Percentiles rank a stretch among this genome's conserved stretches.
These are phyloP conservation scores for Eulemur rubriventer DNA, from an alignment of 2,797 vertebrate species.

Conservation along the genomic window DNA sequence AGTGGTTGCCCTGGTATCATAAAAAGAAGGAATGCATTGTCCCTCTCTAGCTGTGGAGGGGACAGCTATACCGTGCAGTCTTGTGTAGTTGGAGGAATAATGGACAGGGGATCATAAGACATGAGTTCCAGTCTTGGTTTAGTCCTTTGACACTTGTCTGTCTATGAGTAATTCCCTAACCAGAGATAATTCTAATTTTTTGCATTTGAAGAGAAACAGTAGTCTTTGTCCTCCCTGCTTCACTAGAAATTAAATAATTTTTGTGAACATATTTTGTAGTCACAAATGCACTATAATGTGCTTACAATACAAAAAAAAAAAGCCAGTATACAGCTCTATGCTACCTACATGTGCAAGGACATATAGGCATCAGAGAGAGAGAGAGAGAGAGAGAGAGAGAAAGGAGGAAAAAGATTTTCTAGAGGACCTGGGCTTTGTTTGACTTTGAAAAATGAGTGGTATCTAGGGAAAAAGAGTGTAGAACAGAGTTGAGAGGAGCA, in stretches of 20 bases:
- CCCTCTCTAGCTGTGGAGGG: background rate
- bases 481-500: background rate
- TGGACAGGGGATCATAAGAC: background rate
- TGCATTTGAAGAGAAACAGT: background rate
- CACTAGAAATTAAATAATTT: background rate
- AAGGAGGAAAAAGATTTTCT: background rate
- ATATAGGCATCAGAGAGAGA: fast-evolving
- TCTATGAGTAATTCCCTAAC: background rate
- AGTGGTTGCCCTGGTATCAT: background rate
- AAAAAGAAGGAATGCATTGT: background rate
- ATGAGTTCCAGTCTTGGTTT: background rate
- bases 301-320: background rate
- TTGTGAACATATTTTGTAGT: background rate
- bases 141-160: background rate
- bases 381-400: no score
- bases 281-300: background rate
- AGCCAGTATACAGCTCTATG: background rate
- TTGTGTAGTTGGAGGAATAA: background rate
- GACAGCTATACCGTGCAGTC: background rate
- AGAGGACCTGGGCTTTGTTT: background rate
- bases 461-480: background rate
- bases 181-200: background rate
- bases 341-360: background rate
- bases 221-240: background rate
- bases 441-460: background rate